A percentile compares a stretch with the other conserved stretches of the same genome.
Conservation (phyloP, 2,797 vertebrate species). For the Scarus forsteni region DNA sequence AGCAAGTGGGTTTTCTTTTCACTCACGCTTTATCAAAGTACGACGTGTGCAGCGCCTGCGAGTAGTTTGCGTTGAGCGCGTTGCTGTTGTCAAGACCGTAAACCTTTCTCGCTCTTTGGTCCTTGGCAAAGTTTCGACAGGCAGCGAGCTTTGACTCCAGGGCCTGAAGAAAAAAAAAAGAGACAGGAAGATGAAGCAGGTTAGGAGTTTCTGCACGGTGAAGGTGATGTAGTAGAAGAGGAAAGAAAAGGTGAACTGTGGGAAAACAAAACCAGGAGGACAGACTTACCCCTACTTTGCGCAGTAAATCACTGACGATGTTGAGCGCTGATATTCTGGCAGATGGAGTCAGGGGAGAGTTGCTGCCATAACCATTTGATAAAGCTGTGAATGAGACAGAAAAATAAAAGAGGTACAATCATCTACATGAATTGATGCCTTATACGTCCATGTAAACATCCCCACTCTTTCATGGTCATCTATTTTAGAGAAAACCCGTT, state of each 20-base stretch:
- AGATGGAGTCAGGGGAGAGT: conserved; percentile 94
- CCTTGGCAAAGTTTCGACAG: conserved; percentile 96
- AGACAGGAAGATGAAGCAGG: background rate
- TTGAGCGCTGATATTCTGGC: conserved; percentile 97
- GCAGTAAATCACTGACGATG: conserved; percentile 95
- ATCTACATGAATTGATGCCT: no score
- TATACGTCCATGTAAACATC: no score
- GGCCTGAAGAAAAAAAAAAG: conserved; percentile 79
- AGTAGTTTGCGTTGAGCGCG: conserved; percentile 87
- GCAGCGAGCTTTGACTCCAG: conserved; percentile 97
- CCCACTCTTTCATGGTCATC: no score
- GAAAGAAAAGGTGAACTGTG: background rate
- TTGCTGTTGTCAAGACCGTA: conserved; percentile 88
- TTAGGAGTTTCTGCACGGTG: background rate
- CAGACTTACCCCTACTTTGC: conserved; percentile 94
- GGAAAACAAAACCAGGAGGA: background rate
- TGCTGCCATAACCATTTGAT: conserved; percentile 88
- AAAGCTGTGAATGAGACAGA: conserved; percentile 79
- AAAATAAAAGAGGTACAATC: background rate
- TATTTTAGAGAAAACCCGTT: no score
- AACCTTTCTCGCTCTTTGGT: conserved; percentile 93
- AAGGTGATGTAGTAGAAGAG: background rate
- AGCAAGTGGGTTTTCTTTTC: background rate
- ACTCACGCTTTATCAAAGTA: conserved; percentile 97
- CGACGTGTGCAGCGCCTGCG: conserved; percentile 88